Percentiles rank a stretch among this genome's conserved stretches.
phyloP scores from a whole-genome alignment of 2,797 vertebrate species.

The Cygnus olor region DNA sequence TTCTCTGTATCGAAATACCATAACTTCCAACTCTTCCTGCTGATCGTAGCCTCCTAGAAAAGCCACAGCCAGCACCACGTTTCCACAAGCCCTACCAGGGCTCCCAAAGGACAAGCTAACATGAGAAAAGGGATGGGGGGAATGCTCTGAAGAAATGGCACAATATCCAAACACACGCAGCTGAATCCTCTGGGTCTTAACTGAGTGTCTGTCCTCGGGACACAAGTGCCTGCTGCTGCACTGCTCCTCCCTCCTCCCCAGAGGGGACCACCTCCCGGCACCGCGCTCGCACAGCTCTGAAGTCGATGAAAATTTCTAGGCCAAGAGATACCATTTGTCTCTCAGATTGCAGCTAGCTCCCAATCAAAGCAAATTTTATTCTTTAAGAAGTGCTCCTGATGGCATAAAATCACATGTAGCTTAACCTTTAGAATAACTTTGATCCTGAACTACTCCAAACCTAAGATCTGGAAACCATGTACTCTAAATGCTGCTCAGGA shows the following conservation, averaged over 20 bases:
- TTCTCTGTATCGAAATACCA: not conserved
- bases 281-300: fast-evolving
- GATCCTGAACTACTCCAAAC: not conserved
- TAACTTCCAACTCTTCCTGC: not conserved
- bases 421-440: constrained; percentile 2
- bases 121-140: not conserved
- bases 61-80: not conserved
- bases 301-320: not conserved
- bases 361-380: constrained; percentile 16
- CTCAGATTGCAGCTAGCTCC: not conserved
- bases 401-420: not conserved
- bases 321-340: not conserved
- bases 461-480: not conserved
- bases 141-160: not conserved
- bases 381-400: constrained; percentile 8
- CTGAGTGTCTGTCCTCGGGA: fast-evolving
- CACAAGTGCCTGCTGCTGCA: not conserved
- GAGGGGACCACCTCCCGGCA: not conserved
- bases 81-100: not conserved
- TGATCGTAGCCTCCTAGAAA: not conserved
- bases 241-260: not conserved
- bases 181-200: not conserved
- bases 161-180: not conserved
- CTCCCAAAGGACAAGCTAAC: not conserved
- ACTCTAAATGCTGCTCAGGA: not conserved